phyloP scores from a whole-genome alignment of 2,113 vertebrate genomes.

The Perccottus glenii region DNA sequence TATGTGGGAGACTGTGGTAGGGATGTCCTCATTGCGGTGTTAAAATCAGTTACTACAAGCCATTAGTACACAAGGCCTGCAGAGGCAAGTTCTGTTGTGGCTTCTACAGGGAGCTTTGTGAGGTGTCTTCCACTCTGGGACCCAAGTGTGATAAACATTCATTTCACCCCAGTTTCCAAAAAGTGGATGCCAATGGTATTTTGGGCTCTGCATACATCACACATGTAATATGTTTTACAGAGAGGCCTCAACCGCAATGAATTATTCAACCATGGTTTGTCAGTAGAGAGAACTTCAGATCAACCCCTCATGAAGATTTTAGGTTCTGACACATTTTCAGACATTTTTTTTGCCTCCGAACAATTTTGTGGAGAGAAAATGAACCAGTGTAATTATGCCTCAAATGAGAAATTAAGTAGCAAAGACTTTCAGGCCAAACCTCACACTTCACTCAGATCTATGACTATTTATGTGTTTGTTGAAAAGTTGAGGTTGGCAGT shows the following conservation, averaged over 20 bases:
- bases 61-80: too few relatives aligned
- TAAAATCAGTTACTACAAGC: too few relatives aligned
- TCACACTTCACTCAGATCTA: conserved; percentile 31
- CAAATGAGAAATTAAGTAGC: conserved; percentile 43
- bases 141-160: too few relatives aligned
- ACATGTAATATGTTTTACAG: background rate
- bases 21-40: too few relatives aligned
- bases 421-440: conserved; percentile 31
- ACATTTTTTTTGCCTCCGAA: background rate
- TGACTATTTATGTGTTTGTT: conserved; percentile 27
- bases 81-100: too few relatives aligned
- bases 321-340: conserved; percentile 3
- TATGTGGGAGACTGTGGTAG: too few relatives aligned
- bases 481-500: conserved; percentile 44
- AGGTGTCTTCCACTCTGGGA: too few relatives aligned
- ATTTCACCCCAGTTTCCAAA: too few relatives aligned
- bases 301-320: background rate
- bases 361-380: conserved; percentile 42
- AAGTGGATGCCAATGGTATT: background rate
- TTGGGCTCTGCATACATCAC: background rate
- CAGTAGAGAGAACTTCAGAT: conserved; percentile 8
- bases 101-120: too few relatives aligned
- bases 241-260: background rate
- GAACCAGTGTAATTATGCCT: conserved; percentile 50
- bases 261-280: conserved; percentile 10